Percentiles rank a stretch among this genome's conserved stretches.
These are phyloP conservation scores for Platanista minor DNA, from an alignment of 2,113 vertebrate species.

Conservation along the genomic window DNA sequence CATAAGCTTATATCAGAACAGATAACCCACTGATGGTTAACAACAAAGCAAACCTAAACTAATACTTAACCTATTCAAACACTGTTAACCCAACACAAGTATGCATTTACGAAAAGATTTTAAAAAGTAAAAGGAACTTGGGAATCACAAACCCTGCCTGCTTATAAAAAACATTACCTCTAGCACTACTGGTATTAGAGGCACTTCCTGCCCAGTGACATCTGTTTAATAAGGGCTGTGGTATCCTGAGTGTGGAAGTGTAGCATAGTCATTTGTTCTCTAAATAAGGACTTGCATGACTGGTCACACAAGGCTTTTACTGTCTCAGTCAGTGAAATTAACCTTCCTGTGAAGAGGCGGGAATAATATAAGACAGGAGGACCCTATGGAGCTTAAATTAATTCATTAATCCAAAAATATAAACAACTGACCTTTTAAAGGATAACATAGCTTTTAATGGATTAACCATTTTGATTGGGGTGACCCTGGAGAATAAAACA, in stretches of 20 bases:
- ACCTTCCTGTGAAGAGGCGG: too few relatives aligned
- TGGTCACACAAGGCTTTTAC: too few relatives aligned
- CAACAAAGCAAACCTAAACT: neutral
- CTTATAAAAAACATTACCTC: too few relatives aligned
- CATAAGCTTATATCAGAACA: neutral
- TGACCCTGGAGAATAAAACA: slow-evolving; percentile 41
- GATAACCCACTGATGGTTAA: neutral
- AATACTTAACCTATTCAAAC: neutral
- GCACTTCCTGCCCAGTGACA: slow-evolving; percentile 70
- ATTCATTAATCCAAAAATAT: fast-evolving
- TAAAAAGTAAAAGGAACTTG: too few relatives aligned
- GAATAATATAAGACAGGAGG: too few relatives aligned
- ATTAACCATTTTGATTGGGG: slow-evolving; percentile 48
- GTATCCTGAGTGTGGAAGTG: too few relatives aligned
- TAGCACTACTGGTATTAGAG: slow-evolving; percentile 35
- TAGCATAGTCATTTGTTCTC: too few relatives aligned
- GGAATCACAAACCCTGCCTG: too few relatives aligned
- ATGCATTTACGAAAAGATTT: neutral
- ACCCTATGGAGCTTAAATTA: neutral
- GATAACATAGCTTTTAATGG: neutral
- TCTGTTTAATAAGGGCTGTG: slow-evolving; percentile 55
- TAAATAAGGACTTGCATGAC: too few relatives aligned
- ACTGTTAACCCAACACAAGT: neutral
- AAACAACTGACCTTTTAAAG: fast-evolving
- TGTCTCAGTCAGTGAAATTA: too few relatives aligned